Evolutionary conservation across 2,888 invertebrate genomes (phyloP), one percentile per base, ranked within the genome.

Genomic region (Hypercompe scribonia): DNA sequence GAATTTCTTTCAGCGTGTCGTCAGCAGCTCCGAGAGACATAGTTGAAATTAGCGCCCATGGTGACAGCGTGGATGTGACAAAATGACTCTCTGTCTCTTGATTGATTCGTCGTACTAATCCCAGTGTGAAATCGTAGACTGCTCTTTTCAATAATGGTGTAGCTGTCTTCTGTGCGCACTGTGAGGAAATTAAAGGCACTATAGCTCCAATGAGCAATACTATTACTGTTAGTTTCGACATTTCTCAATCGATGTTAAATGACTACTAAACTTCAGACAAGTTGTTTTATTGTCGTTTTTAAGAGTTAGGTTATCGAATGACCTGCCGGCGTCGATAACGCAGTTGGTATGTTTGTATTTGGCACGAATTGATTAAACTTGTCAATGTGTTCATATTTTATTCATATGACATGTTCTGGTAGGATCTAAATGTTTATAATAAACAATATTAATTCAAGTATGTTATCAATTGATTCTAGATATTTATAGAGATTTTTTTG

Each of bases 11-110:
- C 1, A 92, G 74, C 0, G 94, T 93, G 0, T 82, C 80, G 0
- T 88, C 91, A 0, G 85, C 78, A 0, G 95, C 94, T 0, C 94
- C 95, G 2, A 92, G 84, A 0, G 94, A 91, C 0, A 92, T 74
- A 0, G 89, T 84, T 0, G 94, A 83, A 3, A 95, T 80, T 8
- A 95, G 79, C 0, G 90, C 87, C 95, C 95, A 94, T 33, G 91
- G 87, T 0, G 94, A 94, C 0, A 94, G 77, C 0, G 93, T 90
- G 0, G 94, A 94, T 0, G 90, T 79, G 0, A 94, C 85, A 79
- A 94, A 95, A 69, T 95, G 95, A 34, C 90, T 89, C 0, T 94
- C 94, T 0, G 90, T 91, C 28, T 94, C 93, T 58, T 88, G 75
- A 10, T 86, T 88, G 13, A 92, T 84, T 72, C 92, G 85, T 24